Evolutionary conservation across 2,888 invertebrate genomes (phyloP).

Genomic region (Marasmarcha lunaedactyla): DNA sequence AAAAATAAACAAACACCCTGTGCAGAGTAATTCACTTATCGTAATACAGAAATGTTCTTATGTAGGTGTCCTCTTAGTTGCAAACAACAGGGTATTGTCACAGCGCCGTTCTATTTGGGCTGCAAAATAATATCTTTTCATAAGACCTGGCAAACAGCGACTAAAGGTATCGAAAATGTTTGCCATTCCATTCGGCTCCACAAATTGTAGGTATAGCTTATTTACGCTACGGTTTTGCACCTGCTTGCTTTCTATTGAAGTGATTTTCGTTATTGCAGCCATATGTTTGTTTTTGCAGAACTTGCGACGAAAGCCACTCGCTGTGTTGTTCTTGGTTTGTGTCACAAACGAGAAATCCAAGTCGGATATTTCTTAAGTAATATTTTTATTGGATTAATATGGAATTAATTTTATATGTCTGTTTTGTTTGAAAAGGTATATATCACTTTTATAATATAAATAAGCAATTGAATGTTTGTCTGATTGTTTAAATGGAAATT

Average conservation of each 20-base stretch:
- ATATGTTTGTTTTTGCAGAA: slow-evolving; percentile 5
- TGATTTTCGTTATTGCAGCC: slow-evolving; percentile 24
- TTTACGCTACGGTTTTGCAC: slow-evolving; percentile 32
- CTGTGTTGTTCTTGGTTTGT: background rate
- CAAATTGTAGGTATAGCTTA: slow-evolving; percentile 37
- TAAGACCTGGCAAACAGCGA: background rate
- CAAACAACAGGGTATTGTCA: background rate
- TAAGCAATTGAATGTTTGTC: no score
- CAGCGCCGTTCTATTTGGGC: background rate
- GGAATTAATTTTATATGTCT: no score
- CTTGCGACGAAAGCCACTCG: slow-evolving; percentile 3
- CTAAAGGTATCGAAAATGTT: slow-evolving; percentile 16
- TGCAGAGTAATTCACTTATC: no score
- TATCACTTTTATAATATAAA: no score
- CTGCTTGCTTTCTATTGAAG: slow-evolving; percentile 27
- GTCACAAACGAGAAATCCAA: background rate
- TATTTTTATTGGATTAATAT: no score
- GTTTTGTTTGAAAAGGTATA: no score
- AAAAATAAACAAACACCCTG: no score
- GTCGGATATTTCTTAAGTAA: no score
- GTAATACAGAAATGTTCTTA: no score
- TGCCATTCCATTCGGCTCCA: slow-evolving; percentile 20
- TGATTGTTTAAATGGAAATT: no score
- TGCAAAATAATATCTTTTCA: background rate
- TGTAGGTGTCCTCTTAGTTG: no score